Base-by-base conservation (phyloP, 2,888 invertebrate genomes). In the Priapulus caudatus region DNA sequence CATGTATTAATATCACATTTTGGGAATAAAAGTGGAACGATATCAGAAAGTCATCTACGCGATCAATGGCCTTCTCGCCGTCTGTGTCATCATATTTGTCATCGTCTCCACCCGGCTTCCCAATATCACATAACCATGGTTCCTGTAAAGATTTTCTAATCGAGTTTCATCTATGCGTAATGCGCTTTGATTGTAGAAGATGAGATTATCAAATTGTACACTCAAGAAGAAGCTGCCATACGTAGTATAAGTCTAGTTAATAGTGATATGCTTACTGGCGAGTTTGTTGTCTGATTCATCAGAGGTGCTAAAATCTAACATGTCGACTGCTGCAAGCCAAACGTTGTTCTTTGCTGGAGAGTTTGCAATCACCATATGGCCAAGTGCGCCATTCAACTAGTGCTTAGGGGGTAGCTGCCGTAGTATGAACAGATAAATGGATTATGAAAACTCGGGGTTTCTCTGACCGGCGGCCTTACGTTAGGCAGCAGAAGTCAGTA, bases 41-140 rank as follows among this genome's bases (percentile, higher is more conserved):
- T 71, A 71, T 63, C 65, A 86, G 75, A 81, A 87, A 73, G 87
- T 87, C 87, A 87, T 88, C 72, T 87, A 87, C 79, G 84, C 86
- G 72, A 87, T 86, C 81, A 87, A 87, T 78, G 82, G 84, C 74
- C 86, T 85, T 66, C 78, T 88, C 72, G 77, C 87, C 73, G 80
- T 85, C 65, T 84, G 84, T 69, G 84, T 86, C 68, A 75, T 86
- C 61, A 83, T 84, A 56, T 85, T 86, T 71, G 80, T 82, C 66
- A 81, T 82, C 60, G 83, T 84, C 61, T 84, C 84, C 60, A 81
- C 69, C 45, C 69, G 69, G 59, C 66, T 72, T 56, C 63, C 72
- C 24, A 73, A 59, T 64, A 65, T 43, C 65, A 70, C 52, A 62
- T 71, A 49, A 52, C 60, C 20, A 60, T 68, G 43, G 59, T 67